Conservation (phyloP, 1,140 invertebrate species). For the Zaprionus nigranus region DNA sequence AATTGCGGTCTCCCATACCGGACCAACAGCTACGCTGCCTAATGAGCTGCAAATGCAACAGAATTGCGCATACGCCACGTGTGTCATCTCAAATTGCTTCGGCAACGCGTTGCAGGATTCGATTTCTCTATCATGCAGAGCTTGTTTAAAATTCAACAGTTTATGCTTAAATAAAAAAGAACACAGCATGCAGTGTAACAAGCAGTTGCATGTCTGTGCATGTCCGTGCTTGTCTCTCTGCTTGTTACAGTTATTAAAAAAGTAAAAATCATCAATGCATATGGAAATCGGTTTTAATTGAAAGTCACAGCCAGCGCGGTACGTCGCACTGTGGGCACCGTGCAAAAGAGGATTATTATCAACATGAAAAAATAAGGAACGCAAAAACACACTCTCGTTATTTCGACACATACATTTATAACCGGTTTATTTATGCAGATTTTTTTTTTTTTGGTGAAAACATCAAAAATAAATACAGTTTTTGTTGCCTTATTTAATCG, state of each 20-base stretch:
- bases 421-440: not conserved
- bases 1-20: slow-evolving; percentile 35
- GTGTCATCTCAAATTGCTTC: not conserved
- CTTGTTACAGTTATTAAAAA: slow-evolving; percentile 18
- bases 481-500: not conserved
- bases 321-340: slow-evolving; percentile 10
- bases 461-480: not conserved
- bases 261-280: slow-evolving; percentile 46
- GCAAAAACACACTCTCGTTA: not conserved
- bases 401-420: too few relatives aligned
- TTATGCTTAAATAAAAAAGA: not conserved
- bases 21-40: slow-evolving; percentile 21
- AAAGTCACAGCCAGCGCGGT: slow-evolving; percentile 31
- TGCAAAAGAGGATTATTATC: slow-evolving; percentile 4
- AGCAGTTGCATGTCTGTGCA: not conserved
- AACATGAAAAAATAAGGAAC: slow-evolving; percentile 4
- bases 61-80: slow-evolving; percentile 42
- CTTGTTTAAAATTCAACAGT: not conserved
- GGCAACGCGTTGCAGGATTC: not conserved
- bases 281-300: slow-evolving; percentile 51
- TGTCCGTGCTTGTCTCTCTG: not conserved
- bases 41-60: slow-evolving; percentile 35
- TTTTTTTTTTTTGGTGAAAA: not conserved
- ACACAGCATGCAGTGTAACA: not conserved
- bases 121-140: not conserved